Percentiles rank a stretch among this genome's conserved stretches.
phyloP scores from a whole-genome alignment of 2,113 vertebrate genomes.

The Perccottus glenii region DNA sequence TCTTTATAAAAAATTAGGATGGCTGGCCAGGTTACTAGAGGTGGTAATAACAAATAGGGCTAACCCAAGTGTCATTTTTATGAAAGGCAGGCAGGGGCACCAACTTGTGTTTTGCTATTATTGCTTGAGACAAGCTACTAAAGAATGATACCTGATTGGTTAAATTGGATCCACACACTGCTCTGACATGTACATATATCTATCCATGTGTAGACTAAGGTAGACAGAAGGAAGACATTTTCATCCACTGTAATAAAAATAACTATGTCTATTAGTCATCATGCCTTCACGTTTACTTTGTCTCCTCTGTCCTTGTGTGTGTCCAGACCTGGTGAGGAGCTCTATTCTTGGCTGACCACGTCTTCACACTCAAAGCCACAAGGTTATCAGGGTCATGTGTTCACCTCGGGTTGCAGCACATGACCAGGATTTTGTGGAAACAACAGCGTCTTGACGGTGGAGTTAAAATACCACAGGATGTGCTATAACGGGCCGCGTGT shows the following conservation, averaged over 20 bases:
- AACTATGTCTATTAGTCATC: not conserved
- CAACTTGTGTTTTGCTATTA: too few relatives aligned
- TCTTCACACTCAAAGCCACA: conserved; percentile 24
- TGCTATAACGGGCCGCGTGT: conserved; percentile 2
- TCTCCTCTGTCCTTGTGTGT: not conserved
- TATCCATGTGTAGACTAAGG: not conserved
- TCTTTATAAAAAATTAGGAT: too few relatives aligned
- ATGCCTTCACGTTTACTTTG: not conserved
- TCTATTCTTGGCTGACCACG: not conserved
- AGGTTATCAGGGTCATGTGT: conserved; percentile 38
- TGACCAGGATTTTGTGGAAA: conserved; percentile 7
- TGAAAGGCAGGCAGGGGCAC: too few relatives aligned
- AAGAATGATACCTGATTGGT: too few relatives aligned
- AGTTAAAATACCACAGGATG: conserved; percentile 24
- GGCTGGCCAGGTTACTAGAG: too few relatives aligned
- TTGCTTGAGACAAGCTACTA: too few relatives aligned
- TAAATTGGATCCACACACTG: too few relatives aligned
- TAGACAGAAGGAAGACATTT: not conserved
- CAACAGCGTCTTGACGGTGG: conserved; percentile 14
- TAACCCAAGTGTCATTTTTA: too few relatives aligned
- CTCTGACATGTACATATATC: too few relatives aligned
- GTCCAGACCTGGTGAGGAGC: not conserved
- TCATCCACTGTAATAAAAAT: not conserved
- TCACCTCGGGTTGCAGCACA: conserved; percentile 22
- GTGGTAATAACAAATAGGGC: too few relatives aligned